phyloP scores from a whole-genome alignment of 2,113 vertebrate species.

The Chiloscyllium plagiosum region DNA sequence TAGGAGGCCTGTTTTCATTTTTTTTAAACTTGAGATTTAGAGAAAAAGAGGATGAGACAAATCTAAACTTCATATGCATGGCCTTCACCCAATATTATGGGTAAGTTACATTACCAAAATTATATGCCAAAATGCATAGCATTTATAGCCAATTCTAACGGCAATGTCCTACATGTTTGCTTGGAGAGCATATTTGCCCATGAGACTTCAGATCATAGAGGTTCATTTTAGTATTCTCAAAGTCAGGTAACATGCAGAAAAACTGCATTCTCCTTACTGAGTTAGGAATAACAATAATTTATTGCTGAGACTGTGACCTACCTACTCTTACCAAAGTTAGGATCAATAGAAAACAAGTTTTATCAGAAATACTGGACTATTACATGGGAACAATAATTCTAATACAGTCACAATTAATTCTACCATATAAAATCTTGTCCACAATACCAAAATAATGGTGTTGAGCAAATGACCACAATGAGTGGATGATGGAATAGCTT shows the following conservation, averaged over 20 bases:
- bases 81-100: not conserved
- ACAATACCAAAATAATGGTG: not conserved
- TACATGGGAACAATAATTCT: not conserved
- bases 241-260: not conserved
- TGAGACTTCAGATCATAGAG: not conserved
- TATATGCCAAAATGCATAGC: not conserved
- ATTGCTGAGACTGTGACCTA: not conserved
- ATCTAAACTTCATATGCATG: not conserved
- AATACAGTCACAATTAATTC: not conserved
- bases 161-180: not conserved
- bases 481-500: not conserved
- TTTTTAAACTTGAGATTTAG: not conserved
- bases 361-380: not conserved
- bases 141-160: not conserved
- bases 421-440: not conserved
- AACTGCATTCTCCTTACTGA: not conserved
- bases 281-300: not conserved
- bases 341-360: not conserved
- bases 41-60: not conserved
- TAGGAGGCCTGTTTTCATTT: not conserved
- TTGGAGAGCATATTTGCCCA: not conserved
- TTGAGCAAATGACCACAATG: not conserved
- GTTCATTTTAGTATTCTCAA: not conserved
- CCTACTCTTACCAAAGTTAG: not conserved
- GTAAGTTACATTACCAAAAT: not conserved